Evolutionary conservation across 2,797 vertebrate species (phyloP).

Genomic region (Salmo trutta): DNA sequence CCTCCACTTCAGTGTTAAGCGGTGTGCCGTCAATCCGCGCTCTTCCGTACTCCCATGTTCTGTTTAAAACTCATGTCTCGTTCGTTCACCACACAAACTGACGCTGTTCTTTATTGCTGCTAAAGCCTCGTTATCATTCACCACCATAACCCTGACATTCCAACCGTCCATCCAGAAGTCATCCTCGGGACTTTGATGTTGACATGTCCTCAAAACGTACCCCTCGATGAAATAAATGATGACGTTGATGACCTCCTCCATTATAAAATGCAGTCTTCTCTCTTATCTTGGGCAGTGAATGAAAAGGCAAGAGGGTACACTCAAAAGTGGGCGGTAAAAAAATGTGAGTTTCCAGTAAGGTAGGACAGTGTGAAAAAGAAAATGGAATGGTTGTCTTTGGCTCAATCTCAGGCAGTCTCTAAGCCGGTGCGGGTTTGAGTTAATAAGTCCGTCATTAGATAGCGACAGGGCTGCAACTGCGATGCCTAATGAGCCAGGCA

Average conservation of each 20-base stretch:
- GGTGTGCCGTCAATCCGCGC: constrained; percentile 67
- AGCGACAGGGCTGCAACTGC: constrained; percentile 71
- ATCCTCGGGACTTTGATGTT: neutral
- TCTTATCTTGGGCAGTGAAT: too few species aligned
- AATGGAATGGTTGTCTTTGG: too few species aligned
- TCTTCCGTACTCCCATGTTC: constrained; percentile 23
- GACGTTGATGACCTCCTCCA: neutral
- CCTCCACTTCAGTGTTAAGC: constrained; percentile 62
- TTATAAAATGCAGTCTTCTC: neutral
- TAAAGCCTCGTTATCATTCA: constrained; percentile 59
- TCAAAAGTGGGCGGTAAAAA: neutral
- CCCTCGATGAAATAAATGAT: neutral
- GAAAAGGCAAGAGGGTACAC: neutral
- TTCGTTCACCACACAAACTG: constrained; percentile 4
- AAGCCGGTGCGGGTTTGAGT: constrained; percentile 64
- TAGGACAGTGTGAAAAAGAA: constrained; percentile 47
- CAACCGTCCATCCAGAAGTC: constrained; percentile 29
- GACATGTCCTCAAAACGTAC: neutral
- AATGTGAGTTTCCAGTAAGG: neutral
- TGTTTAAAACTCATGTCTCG: constrained; percentile 59
- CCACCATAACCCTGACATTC: constrained; percentile 34
- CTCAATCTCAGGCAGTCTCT: constrained; percentile 37
- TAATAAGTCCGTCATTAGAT: constrained; percentile 73
- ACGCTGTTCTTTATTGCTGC: constrained; percentile 50
- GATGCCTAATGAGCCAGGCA: constrained; percentile 78